Percentiles rank a stretch among this genome's conserved stretches.
Evolutionary conservation across 1,140 invertebrate species (phyloP).

Genomic region (Cotesia vestalis): DNA sequence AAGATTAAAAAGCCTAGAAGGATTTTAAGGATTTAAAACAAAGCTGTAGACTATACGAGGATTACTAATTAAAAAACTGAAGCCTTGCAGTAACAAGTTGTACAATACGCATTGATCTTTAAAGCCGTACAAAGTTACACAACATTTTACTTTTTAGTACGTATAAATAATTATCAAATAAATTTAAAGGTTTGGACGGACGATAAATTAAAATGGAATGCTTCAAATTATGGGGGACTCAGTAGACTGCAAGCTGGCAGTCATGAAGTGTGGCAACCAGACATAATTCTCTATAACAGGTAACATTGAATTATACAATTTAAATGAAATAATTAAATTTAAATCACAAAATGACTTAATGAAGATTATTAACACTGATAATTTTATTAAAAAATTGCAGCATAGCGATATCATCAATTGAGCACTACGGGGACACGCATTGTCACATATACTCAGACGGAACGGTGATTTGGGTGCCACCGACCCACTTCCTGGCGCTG

Average conservation of each 20-base stretch:
- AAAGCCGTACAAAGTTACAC: too few species aligned
- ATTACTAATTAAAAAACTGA: too few species aligned
- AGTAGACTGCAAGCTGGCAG: constrained; percentile 67
- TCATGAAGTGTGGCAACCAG: constrained; percentile 76
- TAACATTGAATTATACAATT: constrained; percentile 43
- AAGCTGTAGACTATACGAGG: too few species aligned
- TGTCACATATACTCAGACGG: constrained; percentile 70
- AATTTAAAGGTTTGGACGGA: constrained; percentile 70
- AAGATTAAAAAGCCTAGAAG: too few species aligned
- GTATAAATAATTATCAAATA: too few species aligned
- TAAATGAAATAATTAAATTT: constrained; percentile 4
- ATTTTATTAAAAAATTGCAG: constrained; percentile 51
- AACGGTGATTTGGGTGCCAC: constrained; percentile 74
- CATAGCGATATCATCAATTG: constrained; percentile 63
- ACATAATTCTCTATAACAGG: constrained; percentile 74
- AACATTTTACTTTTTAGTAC: too few species aligned
- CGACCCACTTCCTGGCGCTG: constrained; percentile 72
- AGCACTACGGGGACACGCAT: constrained; percentile 71
- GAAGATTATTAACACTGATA: too few species aligned
- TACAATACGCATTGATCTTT: too few species aligned
- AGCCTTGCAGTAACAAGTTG: too few species aligned
- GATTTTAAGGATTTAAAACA: too few species aligned
- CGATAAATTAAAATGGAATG: constrained; percentile 73
- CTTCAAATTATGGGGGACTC: constrained; percentile 70
- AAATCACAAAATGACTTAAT: neutral